A percentile compares a stretch with the other conserved stretches of the same genome.
Conservation (phyloP, 2,888 invertebrate species). For the Dicycla oo region DNA sequence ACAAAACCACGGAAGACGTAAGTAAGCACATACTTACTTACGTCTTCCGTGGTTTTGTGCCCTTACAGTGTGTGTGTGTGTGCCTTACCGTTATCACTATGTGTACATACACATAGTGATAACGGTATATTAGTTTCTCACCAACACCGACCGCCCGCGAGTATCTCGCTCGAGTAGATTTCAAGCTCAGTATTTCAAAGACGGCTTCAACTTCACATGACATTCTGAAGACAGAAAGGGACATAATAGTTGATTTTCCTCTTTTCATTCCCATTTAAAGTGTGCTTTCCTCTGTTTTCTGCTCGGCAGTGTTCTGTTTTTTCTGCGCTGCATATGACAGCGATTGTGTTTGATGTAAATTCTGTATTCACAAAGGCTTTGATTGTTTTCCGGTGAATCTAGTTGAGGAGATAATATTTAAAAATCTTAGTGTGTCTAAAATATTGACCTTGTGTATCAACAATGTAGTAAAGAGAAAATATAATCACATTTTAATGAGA, state of each 20-base stretch:
- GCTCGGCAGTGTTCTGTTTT: constrained; percentile 12
- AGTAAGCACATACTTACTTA: background rate
- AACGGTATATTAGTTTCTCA: constrained; percentile 29
- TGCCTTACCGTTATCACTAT: too few species aligned
- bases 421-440: background rate
- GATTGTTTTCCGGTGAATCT: constrained; percentile 8
- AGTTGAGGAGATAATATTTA: background rate
- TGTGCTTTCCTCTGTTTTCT: constrained; percentile 19
- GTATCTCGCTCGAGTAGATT: constrained; percentile 1
- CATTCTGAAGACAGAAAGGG: constrained; percentile 1
- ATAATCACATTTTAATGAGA: background rate
- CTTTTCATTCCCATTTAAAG: background rate
- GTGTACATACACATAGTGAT: too few species aligned
- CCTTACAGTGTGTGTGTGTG: too few species aligned
- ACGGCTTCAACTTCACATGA: background rate
- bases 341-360: constrained; percentile 15
- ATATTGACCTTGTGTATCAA: background rate
- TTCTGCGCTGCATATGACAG: constrained; percentile 30
- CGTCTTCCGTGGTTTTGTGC: too few species aligned
- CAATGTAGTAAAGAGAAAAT: background rate
- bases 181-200: constrained; percentile 29
- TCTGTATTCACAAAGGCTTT: constrained; percentile 8
- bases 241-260: background rate
- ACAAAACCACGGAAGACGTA: constrained; percentile 15
- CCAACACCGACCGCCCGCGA: background rate